These are phyloP conservation scores for Gymnopithys bicolor DNA, from an alignment of 2,797 vertebrate genomes.

Conservation along the genomic window DNA sequence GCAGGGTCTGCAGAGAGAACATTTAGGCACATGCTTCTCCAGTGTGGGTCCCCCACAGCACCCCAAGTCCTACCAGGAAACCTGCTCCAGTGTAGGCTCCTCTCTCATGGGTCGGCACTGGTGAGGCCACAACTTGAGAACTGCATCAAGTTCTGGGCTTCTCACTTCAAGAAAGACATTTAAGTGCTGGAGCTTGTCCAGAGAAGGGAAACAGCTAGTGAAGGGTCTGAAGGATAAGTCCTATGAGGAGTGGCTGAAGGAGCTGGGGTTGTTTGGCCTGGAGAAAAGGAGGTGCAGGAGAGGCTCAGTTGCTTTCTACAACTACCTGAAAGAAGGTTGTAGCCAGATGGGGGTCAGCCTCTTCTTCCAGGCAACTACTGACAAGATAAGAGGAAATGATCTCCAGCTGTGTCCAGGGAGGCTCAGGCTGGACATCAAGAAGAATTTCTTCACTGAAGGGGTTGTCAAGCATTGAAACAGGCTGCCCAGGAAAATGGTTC, in stretches of 20 bases:
- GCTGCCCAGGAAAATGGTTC: neutral
- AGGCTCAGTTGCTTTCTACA: neutral
- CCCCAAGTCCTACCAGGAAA: neutral
- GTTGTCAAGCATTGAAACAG: neutral
- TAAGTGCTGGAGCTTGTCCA: neutral
- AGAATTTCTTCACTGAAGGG: neutral
- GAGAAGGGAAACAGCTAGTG: neutral
- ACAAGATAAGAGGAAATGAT: neutral
- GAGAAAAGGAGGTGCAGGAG: neutral
- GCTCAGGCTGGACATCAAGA: neutral
- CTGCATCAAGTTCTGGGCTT: neutral
- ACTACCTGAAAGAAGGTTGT: neutral
- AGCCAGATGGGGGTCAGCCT: neutral
- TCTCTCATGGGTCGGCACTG: neutral
- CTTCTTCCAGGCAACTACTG: neutral
- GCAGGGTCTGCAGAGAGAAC: neutral
- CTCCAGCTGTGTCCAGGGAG: neutral
- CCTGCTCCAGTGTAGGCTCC: neutral
- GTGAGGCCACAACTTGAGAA: neutral
- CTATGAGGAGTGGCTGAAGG: neutral
- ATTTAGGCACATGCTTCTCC: neutral
- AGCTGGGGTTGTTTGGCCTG: neutral
- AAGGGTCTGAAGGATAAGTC: neutral
- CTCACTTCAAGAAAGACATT: neutral
- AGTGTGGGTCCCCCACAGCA: neutral